A percentile compares a stretch with the other conserved stretches of the same genome.
These are phyloP conservation scores for Genyomyrus donnyi DNA, from an alignment of 2,113 vertebrate genomes.

Conservation along the genomic window DNA sequence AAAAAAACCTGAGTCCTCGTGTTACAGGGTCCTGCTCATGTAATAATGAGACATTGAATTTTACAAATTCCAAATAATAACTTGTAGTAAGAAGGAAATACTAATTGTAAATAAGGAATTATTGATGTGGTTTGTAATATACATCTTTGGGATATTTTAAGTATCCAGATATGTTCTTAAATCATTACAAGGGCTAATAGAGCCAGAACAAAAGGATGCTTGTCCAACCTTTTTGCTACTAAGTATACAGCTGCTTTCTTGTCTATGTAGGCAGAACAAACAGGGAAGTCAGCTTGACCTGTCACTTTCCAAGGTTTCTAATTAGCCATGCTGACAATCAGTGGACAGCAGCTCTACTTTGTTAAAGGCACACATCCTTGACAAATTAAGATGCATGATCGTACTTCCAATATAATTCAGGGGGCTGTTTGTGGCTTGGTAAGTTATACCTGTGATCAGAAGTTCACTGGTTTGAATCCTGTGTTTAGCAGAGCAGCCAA, in stretches of 20 bases:
- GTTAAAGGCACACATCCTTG: neutral
- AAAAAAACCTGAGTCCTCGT: neutral
- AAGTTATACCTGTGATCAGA: neutral
- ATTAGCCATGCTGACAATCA: neutral
- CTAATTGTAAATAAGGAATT: neutral
- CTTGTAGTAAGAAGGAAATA: neutral
- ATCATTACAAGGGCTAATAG: neutral
- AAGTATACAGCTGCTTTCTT: neutral
- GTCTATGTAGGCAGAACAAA: constrained; percentile 8
- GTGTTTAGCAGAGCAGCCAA: neutral
- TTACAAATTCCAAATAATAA: neutral
- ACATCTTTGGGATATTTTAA: neutral
- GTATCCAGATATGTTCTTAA: neutral
- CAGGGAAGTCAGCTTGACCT: neutral
- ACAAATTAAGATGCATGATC: neutral
- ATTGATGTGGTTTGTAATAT: neutral
- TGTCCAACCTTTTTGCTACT: neutral
- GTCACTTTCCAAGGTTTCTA: neutral
- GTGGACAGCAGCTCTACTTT: neutral
- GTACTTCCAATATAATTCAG: neutral
- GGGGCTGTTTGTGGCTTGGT: neutral
- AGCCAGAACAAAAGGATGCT: neutral
- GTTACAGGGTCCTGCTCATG: neutral
- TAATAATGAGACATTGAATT: neutral
- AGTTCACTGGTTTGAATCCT: neutral